These are phyloP conservation scores for Gallinago jamesoni DNA, from an alignment of 2,113 vertebrate genomes.

Conservation along the genomic window DNA sequence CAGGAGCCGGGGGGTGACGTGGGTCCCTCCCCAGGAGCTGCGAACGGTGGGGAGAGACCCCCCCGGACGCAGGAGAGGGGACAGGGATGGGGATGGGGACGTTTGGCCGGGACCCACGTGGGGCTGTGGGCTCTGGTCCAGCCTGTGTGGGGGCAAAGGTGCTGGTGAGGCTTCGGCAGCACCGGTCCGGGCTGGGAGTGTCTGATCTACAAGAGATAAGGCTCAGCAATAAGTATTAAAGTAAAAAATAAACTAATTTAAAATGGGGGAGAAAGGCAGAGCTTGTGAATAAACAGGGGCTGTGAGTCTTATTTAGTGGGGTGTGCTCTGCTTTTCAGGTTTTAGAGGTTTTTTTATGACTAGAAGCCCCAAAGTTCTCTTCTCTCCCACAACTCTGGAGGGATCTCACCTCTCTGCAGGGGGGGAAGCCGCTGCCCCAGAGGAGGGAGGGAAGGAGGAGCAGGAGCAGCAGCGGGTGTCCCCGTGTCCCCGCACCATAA, in stretches of 20 bases:
- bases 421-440: not conserved
- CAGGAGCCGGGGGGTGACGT: accelerated
- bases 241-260: not conserved
- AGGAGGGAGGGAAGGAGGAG: not conserved
- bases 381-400: not conserved
- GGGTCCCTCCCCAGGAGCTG: not conserved
- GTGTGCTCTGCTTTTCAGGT: too few species aligned
- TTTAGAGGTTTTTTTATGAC: not conserved
- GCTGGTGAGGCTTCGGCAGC: accelerated
- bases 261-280: not conserved
- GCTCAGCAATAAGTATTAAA: not conserved
- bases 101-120: accelerated
- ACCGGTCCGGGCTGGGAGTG: not conserved
- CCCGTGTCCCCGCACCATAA: not conserved
- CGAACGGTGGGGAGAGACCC: not conserved
- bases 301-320: not conserved
- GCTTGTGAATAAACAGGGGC: not conserved
- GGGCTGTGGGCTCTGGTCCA: not conserved
- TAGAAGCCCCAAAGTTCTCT: not conserved
- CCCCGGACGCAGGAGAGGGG: not conserved
- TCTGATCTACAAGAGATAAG: not conserved
- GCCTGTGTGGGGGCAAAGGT: not conserved
- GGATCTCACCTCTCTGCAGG: not conserved
- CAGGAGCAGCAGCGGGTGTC: too few species aligned
- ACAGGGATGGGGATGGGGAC: not conserved